These are phyloP conservation scores for Simalia tracyae DNA, from an alignment of 2,797 vertebrate genomes.

Conservation along the genomic window DNA sequence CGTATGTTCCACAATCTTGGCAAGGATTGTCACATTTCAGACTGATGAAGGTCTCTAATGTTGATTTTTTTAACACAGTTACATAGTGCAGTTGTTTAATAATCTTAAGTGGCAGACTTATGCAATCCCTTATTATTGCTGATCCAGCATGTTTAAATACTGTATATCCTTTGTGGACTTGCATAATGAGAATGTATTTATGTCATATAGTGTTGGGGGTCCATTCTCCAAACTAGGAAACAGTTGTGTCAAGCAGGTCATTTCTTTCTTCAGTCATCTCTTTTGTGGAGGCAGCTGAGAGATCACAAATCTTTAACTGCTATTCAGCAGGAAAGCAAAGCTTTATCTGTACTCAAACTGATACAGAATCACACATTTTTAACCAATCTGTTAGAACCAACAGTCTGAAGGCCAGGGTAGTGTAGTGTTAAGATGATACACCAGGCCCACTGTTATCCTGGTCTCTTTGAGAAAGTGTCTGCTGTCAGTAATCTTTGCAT, in stretches of 20 bases:
- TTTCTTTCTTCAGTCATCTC: background rate
- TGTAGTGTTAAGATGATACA: background rate
- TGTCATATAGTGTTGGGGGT: background rate
- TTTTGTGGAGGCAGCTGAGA: background rate
- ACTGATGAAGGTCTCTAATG: background rate
- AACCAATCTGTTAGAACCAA: background rate
- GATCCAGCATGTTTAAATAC: background rate
- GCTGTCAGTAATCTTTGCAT: constrained; percentile 22
- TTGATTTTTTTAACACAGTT: background rate
- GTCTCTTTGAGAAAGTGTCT: constrained; percentile 19
- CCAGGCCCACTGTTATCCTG: background rate
- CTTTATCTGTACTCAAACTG: background rate
- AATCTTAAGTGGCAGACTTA: background rate
- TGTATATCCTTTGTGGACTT: background rate
- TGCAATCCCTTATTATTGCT: background rate
- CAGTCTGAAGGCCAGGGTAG: background rate
- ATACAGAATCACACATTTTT: background rate
- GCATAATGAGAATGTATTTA: background rate
- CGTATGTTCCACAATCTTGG: background rate
- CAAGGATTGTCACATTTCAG: background rate
- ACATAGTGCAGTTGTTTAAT: background rate
- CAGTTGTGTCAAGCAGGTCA: background rate
- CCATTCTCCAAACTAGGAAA: background rate
- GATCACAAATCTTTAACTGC: background rate
- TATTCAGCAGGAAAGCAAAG: background rate